These are phyloP conservation scores for Mesorhabditis spiculigera DNA, from an alignment of 2,888 invertebrate genomes.

Conservation along the genomic window DNA sequence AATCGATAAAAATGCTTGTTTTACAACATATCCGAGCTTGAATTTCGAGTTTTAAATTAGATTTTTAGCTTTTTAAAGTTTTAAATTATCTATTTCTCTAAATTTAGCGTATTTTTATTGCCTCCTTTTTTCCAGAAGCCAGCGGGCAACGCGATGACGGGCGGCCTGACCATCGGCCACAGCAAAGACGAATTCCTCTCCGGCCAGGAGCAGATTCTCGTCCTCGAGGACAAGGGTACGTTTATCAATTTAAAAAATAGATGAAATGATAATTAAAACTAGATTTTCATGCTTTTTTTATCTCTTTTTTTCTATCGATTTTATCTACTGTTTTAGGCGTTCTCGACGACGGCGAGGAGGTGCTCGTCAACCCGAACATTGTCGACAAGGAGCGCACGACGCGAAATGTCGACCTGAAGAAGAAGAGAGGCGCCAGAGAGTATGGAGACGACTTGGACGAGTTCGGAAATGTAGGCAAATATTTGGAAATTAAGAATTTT, in stretches of 20 bases:
- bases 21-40: too few relatives aligned
- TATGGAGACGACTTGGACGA: slow-evolving; percentile 68
- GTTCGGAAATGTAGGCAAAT: slow-evolving; percentile 62
- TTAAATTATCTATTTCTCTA: too few relatives aligned
- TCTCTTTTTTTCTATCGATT: background rate
- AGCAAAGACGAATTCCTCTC: slow-evolving; percentile 58
- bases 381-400: slow-evolving; percentile 59
- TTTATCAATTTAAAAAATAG: background rate
- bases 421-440: slow-evolving; percentile 73
- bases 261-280: too few relatives aligned
- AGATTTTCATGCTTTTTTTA: background rate
- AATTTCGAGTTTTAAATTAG: too few relatives aligned
- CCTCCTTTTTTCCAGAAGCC: background rate
- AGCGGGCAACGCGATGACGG: slow-evolving; percentile 24
- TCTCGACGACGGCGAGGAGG: slow-evolving; percentile 78
- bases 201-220: slow-evolving; percentile 74
- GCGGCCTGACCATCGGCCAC: slow-evolving; percentile 83
- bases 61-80: too few relatives aligned
- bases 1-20: too few relatives aligned
- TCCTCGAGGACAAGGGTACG: slow-evolving; percentile 82
- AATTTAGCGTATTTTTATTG: background rate
- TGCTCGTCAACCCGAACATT: slow-evolving; percentile 72
- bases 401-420: slow-evolving; percentile 77
- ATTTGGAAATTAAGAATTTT: background rate
- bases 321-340: slow-evolving; percentile 63